These are phyloP conservation scores for Semaprochilodus insignis DNA, from an alignment of 2,797 vertebrate genomes.

Conservation along the genomic window DNA sequence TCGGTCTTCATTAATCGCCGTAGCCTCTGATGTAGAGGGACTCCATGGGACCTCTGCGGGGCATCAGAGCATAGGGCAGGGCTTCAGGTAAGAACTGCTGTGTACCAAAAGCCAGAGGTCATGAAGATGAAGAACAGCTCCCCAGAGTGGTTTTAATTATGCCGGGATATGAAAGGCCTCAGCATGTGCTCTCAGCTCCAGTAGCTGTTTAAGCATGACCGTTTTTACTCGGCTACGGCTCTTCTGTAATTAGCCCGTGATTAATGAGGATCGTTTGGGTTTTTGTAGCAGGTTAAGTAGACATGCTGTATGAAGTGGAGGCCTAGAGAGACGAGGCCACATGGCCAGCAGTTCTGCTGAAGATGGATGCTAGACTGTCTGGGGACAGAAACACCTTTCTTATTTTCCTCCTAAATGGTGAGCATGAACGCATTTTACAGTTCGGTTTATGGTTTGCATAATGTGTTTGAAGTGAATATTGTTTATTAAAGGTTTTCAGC, in stretches of 20 bases:
- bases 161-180: conserved; percentile 54
- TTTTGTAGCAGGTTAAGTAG: conserved; percentile 61
- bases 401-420: not conserved
- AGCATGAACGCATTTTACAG: not conserved
- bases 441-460: too few relatives aligned
- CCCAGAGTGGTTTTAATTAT: conserved; percentile 59
- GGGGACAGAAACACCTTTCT: not conserved
- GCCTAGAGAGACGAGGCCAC: conserved; percentile 1
- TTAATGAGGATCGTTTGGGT: conserved; percentile 69
- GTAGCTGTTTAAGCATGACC: conserved; percentile 52
- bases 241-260: conserved; percentile 64
- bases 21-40: not conserved
- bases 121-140: conserved; percentile 54
- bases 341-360: not conserved
- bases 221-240: conserved; percentile 46
- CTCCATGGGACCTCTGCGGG: conserved; percentile 13
- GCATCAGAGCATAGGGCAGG: conserved; percentile 16
- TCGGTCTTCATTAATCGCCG: conserved; percentile 18
- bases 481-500: too few relatives aligned
- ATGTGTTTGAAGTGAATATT: too few relatives aligned
- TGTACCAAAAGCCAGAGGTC: conserved; percentile 61
- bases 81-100: conserved; percentile 45
- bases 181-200: conserved; percentile 40
- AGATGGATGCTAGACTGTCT: conserved; percentile 12
- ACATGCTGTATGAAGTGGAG: conserved; percentile 42